phyloP scores from a whole-genome alignment of 2,888 invertebrate genomes.

The Eristalis tenax region DNA sequence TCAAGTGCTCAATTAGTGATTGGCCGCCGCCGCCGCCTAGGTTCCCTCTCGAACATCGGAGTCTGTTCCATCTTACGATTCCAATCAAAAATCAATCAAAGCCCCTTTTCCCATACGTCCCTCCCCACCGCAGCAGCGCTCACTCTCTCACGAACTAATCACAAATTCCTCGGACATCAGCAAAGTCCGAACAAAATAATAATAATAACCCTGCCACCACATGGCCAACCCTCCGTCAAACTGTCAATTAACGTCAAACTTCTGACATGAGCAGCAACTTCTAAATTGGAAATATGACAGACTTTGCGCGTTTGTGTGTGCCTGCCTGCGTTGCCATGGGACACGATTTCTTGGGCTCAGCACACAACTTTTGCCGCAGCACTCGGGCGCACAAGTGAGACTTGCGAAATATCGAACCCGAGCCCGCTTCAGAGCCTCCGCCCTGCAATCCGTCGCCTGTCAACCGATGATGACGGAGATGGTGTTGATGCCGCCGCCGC shows the following conservation, averaged over 20 bases:
- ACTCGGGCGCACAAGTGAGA: conserved; percentile 8
- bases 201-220: conserved; percentile 26
- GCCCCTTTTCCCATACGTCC: conserved; percentile 37
- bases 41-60: not conserved
- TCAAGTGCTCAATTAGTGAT: not conserved
- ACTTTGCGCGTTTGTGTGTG: not conserved
- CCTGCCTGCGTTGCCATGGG: conserved; percentile 29
- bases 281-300: conserved; percentile 59
- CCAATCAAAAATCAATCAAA: conserved; percentile 63
- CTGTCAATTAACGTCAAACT: conserved; percentile 67
- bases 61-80: conserved; percentile 7
- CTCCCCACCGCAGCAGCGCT: not conserved
- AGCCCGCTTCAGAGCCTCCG: conserved; percentile 28
- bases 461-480: conserved; percentile 7
- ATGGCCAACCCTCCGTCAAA: conserved; percentile 30
- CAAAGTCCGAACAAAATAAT: conserved; percentile 6
- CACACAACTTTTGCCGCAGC: conserved; percentile 41
- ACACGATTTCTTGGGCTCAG: conserved; percentile 37
- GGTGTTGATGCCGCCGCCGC: conserved; percentile 44
- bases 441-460: not conserved
- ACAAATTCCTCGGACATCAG: conserved; percentile 44
- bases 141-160: conserved; percentile 43
- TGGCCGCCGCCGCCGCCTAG: not conserved
- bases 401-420: conserved; percentile 52
- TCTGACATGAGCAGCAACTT: conserved; percentile 62